These are phyloP conservation scores for Apamea anceps DNA, from an alignment of 2,888 invertebrate species.

Conservation along the genomic window DNA sequence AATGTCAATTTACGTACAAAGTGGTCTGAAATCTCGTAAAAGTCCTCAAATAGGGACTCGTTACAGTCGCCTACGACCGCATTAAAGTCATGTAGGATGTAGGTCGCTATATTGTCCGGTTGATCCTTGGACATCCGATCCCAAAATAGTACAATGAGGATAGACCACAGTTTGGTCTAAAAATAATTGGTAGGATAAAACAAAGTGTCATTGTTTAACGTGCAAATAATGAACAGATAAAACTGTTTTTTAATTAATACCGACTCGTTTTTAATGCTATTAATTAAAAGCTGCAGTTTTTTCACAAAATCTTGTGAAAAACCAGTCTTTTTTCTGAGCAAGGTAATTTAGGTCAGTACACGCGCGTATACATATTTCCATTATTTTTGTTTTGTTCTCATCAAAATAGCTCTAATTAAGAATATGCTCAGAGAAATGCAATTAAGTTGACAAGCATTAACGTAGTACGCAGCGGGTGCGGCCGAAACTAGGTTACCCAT, in stretches of 20 bases:
- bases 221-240: constrained; percentile 25
- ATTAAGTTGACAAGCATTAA: constrained; percentile 80
- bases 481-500: constrained; percentile 88
- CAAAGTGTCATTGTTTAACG: constrained; percentile 45
- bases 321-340: background rate
- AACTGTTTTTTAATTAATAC: constrained; percentile 21
- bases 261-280: background rate
- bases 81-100: constrained; percentile 54
- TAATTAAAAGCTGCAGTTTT: background rate
- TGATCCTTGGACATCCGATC: constrained; percentile 60
- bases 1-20: constrained; percentile 21
- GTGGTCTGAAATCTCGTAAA: constrained; percentile 39
- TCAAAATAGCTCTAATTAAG: constrained; percentile 62
- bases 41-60: constrained; percentile 39
- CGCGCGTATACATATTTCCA: background rate
- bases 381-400: constrained; percentile 9
- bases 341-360: background rate
- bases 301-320: background rate
- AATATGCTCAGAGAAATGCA: constrained; percentile 77
- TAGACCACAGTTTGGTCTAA: constrained; percentile 39
- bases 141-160: constrained; percentile 60
- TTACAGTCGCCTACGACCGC: constrained; percentile 50
- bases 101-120: constrained; percentile 51
- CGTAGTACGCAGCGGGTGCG: constrained; percentile 82
- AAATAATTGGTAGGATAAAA: constrained; percentile 47